These are phyloP conservation scores for Serripes groenlandicus DNA, from an alignment of 2,888 invertebrate species.

Conservation along the genomic window DNA sequence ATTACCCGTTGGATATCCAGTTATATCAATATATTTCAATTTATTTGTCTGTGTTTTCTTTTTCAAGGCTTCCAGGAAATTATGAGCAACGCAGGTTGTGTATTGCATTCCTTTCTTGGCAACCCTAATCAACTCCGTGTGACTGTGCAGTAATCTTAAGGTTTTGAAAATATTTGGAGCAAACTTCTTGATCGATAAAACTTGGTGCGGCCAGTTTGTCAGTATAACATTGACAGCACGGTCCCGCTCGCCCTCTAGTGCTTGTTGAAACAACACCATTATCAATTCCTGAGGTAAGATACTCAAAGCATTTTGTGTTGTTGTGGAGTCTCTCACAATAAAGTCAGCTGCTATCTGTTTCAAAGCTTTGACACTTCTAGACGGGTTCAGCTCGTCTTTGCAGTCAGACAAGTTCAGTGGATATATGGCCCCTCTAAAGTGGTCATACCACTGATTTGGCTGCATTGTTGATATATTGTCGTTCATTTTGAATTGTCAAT, in stretches of 20 bases:
- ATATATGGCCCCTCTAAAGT: slow-evolving; percentile 80
- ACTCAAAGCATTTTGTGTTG: slow-evolving; percentile 68
- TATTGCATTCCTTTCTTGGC: slow-evolving; percentile 81
- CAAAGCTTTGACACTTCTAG: slow-evolving; percentile 68
- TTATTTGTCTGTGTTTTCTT: slow-evolving; percentile 76
- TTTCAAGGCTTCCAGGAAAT: slow-evolving; percentile 83
- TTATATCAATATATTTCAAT: slow-evolving; percentile 81
- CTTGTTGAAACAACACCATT: slow-evolving; percentile 79
- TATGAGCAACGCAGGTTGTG: slow-evolving; percentile 83
- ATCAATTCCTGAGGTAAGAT: slow-evolving; percentile 76
- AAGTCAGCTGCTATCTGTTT: slow-evolving; percentile 77
- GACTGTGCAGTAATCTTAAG: slow-evolving; percentile 75
- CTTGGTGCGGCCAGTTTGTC: slow-evolving; percentile 79
- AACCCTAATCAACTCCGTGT: slow-evolving; percentile 72
- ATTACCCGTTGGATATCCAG: slow-evolving; percentile 84
- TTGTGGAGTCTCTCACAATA: slow-evolving; percentile 78
- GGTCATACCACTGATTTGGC: slow-evolving; percentile 76
- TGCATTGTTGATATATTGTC: slow-evolving; percentile 57
- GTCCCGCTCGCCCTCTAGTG: slow-evolving; percentile 78
- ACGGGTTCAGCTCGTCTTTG: slow-evolving; percentile 44
- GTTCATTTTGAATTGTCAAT: too few species aligned
- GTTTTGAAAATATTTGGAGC: slow-evolving; percentile 80
- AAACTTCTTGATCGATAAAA: slow-evolving; percentile 76
- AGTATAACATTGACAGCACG: slow-evolving; percentile 81
- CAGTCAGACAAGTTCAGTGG: slow-evolving; percentile 72